phyloP scores from a whole-genome alignment of 2,113 vertebrate genomes.

The Porphyrio hochstetteri region DNA sequence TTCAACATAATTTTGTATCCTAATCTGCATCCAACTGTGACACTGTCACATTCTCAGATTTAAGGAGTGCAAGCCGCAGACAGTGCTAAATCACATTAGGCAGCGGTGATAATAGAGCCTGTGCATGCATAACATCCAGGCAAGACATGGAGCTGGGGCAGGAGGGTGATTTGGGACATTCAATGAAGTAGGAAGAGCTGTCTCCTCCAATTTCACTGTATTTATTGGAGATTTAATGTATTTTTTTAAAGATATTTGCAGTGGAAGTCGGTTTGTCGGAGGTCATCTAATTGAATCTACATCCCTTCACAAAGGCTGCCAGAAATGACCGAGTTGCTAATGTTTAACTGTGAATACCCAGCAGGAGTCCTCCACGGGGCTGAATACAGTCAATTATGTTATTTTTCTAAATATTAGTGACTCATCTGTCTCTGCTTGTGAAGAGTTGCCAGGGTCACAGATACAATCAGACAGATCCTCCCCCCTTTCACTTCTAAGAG shows the following conservation, averaged over 20 bases:
- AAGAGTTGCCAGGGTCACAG: conserved; percentile 70
- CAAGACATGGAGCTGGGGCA: background rate
- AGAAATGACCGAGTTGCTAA: conserved; percentile 69
- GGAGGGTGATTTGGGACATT: conserved; percentile 12
- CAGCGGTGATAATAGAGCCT: background rate
- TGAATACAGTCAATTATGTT: conserved; percentile 74
- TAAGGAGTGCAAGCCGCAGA: background rate
- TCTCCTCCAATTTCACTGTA: conserved; percentile 62
- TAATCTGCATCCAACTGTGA: conserved; percentile 11
- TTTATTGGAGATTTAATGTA: conserved; percentile 45
- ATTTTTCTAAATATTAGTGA: conserved; percentile 79
- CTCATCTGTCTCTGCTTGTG: conserved; percentile 73
- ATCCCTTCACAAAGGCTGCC: conserved; percentile 66
- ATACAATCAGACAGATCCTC: conserved; percentile 58
- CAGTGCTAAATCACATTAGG: conserved; percentile 39
- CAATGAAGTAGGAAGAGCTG: conserved; percentile 52
- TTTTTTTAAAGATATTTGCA: conserved; percentile 33
- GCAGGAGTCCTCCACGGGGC: conserved; percentile 51
- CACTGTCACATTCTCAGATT: conserved; percentile 26
- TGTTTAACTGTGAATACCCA: conserved; percentile 70
- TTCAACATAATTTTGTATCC: conserved; percentile 46
- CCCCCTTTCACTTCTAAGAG: background rate
- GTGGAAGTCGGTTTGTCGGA: conserved; percentile 56
- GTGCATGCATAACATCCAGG: background rate
- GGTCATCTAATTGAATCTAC: conserved; percentile 67